A percentile compares a stretch with the other conserved stretches of the same genome.
Evolutionary conservation across 1,140 invertebrate genomes (phyloP).

Genomic region (Helicoverpa armigera): DNA sequence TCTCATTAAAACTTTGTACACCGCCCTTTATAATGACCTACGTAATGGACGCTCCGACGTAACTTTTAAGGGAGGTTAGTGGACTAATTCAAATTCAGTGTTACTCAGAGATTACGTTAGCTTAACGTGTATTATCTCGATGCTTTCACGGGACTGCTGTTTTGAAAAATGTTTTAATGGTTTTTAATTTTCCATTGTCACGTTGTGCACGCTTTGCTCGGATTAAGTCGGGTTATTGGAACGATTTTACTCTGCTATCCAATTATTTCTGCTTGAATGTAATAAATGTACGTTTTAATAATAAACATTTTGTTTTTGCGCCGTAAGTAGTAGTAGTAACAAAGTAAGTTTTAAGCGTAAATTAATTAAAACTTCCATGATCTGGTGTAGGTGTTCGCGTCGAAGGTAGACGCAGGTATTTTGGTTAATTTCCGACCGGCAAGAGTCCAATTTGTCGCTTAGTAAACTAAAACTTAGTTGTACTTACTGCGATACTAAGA

Average conservation of each 20-base stretch:
- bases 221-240: slow-evolving; percentile 29
- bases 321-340: background rate
- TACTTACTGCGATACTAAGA: slow-evolving; percentile 35
- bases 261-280: background rate
- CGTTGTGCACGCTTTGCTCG: slow-evolving; percentile 10
- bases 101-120: slow-evolving; percentile 50
- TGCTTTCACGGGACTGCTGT: slow-evolving; percentile 27
- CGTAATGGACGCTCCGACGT: slow-evolving; percentile 60
- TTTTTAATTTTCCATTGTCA: slow-evolving; percentile 46
- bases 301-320: background rate
- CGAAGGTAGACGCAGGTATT: slow-evolving; percentile 43
- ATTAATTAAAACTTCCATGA: slow-evolving; percentile 39
- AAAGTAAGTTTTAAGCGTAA: slow-evolving; percentile 15
- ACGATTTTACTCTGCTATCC: slow-evolving; percentile 13
- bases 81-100: slow-evolving; percentile 57
- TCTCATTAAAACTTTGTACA: slow-evolving; percentile 74
- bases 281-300: background rate
- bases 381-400: background rate
- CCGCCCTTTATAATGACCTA: slow-evolving; percentile 68
- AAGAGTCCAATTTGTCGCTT: slow-evolving; percentile 58
- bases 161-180: slow-evolving; percentile 42
- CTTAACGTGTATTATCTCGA: slow-evolving; percentile 44
- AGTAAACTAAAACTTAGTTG: slow-evolving; percentile 49
- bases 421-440: slow-evolving; percentile 47
- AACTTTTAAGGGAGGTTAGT: slow-evolving; percentile 62